phyloP scores from a whole-genome alignment of 2,888 invertebrate species.

The Cephus rjabovi region DNA sequence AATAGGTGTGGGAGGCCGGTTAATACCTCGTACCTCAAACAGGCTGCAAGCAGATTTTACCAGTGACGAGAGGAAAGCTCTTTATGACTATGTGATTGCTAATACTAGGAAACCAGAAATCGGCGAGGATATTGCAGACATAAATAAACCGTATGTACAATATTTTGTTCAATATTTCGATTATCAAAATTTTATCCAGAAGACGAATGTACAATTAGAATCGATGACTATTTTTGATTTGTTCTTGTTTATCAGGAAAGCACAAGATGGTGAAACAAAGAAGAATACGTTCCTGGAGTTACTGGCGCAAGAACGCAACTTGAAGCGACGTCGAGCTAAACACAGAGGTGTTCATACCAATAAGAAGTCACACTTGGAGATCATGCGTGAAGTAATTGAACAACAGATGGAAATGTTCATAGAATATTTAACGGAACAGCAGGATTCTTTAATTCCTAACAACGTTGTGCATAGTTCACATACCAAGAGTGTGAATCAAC shows the following conservation, averaged over 20 bases:
- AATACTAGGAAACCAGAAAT: constrained; percentile 56
- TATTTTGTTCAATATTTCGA: neutral
- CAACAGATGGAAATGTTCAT: constrained; percentile 62
- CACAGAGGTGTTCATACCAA: constrained; percentile 63
- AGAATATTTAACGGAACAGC: constrained; percentile 45
- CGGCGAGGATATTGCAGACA: constrained; percentile 55
- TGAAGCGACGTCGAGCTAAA: constrained; percentile 59
- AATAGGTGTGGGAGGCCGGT: constrained; percentile 56
- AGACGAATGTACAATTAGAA: neutral
- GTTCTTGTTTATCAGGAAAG: constrained; percentile 34
- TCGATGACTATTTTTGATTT: neutral
- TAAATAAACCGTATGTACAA: constrained; percentile 48
- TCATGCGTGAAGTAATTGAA: constrained; percentile 59
- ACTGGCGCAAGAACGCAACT: constrained; percentile 57
- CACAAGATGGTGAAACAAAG: constrained; percentile 14
- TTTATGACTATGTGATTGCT: constrained; percentile 61
- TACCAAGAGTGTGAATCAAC: constrained; percentile 34
- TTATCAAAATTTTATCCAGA: neutral
- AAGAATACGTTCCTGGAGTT: constrained; percentile 47
- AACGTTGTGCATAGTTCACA: constrained; percentile 33
- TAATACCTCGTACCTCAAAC: constrained; percentile 63
- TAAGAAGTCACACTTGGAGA: constrained; percentile 60
- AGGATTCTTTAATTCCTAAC: neutral
- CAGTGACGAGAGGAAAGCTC: constrained; percentile 56
- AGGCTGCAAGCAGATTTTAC: constrained; percentile 63